Evolutionary conservation across 2,797 vertebrate species (phyloP).

Genomic region (Megaceryle alcyon): DNA sequence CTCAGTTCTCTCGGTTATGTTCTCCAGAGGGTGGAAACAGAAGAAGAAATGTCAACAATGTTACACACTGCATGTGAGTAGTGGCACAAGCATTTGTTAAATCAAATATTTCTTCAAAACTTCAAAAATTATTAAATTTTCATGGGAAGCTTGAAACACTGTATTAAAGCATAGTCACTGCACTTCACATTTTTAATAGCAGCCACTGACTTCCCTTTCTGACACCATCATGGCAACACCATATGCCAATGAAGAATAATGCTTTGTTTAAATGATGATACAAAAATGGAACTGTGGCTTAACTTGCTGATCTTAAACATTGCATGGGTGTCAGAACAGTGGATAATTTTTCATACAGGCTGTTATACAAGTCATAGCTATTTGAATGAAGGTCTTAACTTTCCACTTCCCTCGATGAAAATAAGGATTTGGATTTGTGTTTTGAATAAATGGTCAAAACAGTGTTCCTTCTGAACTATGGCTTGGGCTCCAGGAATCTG

Average conservation of each 20-base stretch:
- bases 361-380: neutral
- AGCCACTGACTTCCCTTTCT: neutral
- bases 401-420: neutral
- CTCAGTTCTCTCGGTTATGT: neutral
- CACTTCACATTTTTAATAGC: neutral
- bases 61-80: slow-evolving; percentile 9
- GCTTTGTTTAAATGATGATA: neutral
- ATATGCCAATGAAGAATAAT: neutral
- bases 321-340: neutral
- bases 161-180: neutral
- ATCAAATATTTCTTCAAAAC: slow-evolving; percentile 31
- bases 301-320: neutral
- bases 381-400: neutral
- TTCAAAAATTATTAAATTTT: slow-evolving; percentile 39
- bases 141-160: neutral
- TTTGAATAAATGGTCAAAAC: neutral
- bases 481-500: neutral
- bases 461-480: neutral
- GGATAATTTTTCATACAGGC: neutral
- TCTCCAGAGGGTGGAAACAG: neutral
- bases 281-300: neutral
- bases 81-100: slow-evolving; percentile 32
- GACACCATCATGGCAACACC: neutral
- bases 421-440: neutral
- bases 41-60: neutral